phyloP scores from a whole-genome alignment of 2,113 vertebrate genomes.

The Centropristis striata region DNA sequence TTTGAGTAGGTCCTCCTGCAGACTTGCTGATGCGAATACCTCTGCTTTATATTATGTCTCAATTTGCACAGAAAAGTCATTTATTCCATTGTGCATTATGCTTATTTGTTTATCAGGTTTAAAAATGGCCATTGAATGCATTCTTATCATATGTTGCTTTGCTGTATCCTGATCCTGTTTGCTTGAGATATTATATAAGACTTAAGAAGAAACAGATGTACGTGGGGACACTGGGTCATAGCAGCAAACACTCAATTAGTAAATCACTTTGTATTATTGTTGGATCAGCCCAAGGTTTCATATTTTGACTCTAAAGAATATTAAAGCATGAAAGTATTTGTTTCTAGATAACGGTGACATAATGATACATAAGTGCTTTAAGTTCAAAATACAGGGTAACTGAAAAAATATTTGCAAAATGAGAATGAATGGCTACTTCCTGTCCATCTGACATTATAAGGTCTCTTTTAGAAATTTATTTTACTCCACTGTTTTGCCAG shows the following conservation, averaged over 20 bases:
- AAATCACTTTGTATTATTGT: conserved; percentile 23
- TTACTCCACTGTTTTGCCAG: neutral
- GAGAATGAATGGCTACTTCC: neutral
- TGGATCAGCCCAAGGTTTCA: conserved; percentile 3
- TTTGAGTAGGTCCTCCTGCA: neutral
- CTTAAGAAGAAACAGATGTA: conserved; percentile 37
- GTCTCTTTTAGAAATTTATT: neutral
- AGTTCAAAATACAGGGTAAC: neutral
- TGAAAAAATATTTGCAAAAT: neutral
- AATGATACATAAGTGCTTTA: neutral
- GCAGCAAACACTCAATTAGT: conserved; percentile 14
- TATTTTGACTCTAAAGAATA: neutral
- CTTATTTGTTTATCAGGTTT: neutral
- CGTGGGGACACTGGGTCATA: neutral
- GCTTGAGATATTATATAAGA: conserved; percentile 24
- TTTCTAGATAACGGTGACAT: conserved; percentile 14
- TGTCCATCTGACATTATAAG: neutral
- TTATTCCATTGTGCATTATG: neutral
- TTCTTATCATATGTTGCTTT: neutral
- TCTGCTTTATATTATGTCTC: neutral
- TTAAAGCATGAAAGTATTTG: conserved; percentile 16
- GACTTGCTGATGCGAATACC: neutral
- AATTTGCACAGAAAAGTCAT: conserved; percentile 10
- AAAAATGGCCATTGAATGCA: neutral
- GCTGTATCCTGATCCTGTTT: conserved; percentile 40